Evolutionary conservation across 2,888 invertebrate genomes (phyloP).

Genomic region (Cylloceria caligata): DNA sequence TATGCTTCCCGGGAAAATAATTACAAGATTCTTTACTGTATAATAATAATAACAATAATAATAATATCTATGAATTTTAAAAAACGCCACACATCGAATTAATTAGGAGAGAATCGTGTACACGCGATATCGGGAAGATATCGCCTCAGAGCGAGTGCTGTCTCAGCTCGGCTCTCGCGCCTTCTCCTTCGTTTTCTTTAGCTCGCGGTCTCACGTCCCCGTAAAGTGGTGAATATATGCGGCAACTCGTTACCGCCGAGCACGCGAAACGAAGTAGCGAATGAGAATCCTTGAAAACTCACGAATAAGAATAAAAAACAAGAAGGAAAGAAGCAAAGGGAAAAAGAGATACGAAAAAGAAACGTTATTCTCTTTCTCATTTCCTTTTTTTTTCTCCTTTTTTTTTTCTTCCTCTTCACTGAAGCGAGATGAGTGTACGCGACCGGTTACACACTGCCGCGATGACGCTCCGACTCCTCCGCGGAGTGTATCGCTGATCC

Average conservation of each 20-base stretch:
- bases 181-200: conserved; percentile 8
- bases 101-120: conserved; percentile 64
- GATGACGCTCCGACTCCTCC: conserved; percentile 20
- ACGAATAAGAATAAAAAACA: conserved; percentile 22
- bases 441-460: conserved; percentile 40
- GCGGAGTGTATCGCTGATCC: conserved; percentile 16
- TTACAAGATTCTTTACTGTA: conserved; percentile 34
- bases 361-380: conserved; percentile 51
- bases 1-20: conserved; percentile 51
- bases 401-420: conserved; percentile 10
- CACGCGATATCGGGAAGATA: conserved; percentile 63
- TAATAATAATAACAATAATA: conserved; percentile 47
- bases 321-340: conserved; percentile 17
- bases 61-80: conserved; percentile 12
- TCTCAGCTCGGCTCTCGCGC: conserved; percentile 48
- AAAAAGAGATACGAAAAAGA: conserved; percentile 44
- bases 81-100: conserved; percentile 52
- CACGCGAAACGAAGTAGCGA: conserved; percentile 65
- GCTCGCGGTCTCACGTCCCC: conserved; percentile 31
- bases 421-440: conserved; percentile 19
- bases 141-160: conserved; percentile 32
- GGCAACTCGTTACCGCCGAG: conserved; percentile 64
- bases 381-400: conserved; percentile 47
- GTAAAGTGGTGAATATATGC: conserved; percentile 66
- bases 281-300: conserved; percentile 61